These are phyloP conservation scores for Limnephilus marmoratus DNA, from an alignment of 2,888 invertebrate species.

Conservation along the genomic window DNA sequence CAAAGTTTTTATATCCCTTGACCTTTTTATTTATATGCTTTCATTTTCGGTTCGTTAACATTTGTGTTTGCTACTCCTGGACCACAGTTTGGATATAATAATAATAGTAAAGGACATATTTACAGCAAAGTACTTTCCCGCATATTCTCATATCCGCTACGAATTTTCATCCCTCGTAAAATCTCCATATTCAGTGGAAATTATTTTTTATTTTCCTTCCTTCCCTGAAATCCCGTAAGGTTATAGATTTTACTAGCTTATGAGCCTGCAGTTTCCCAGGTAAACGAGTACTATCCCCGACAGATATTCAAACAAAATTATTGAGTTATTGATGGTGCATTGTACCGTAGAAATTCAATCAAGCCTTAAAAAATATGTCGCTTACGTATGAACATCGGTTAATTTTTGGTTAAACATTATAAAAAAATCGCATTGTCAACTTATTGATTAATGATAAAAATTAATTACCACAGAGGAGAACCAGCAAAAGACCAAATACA, in stretches of 20 bases:
- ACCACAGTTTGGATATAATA: not conserved
- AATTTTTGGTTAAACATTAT: no score
- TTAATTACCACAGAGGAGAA: no score
- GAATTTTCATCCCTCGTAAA: slow-evolving; percentile 50
- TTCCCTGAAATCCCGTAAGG: not conserved
- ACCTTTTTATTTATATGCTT: not conserved
- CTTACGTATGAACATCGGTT: no score
- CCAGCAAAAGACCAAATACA: no score
- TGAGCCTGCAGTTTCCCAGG: not conserved
- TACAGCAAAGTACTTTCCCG: slow-evolving; percentile 44
- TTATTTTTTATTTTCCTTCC: slow-evolving; percentile 27
- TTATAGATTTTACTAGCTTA: not conserved
- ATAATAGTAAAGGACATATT: slow-evolving; percentile 37
- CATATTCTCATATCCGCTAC: slow-evolving; percentile 40
- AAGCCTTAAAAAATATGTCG: not conserved
- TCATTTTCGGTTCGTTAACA: not conserved
- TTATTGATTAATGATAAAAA: no score
- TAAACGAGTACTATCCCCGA: not conserved
- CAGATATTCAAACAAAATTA: not conserved
- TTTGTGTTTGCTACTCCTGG: not conserved
- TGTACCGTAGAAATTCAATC: not conserved
- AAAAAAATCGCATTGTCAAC: no score
- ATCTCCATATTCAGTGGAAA: slow-evolving; percentile 46
- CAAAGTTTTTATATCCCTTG: no score
- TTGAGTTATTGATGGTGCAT: not conserved